These are phyloP conservation scores for Dugesia japonica DNA, from an alignment of 2,888 invertebrate species.

Conservation along the genomic window DNA sequence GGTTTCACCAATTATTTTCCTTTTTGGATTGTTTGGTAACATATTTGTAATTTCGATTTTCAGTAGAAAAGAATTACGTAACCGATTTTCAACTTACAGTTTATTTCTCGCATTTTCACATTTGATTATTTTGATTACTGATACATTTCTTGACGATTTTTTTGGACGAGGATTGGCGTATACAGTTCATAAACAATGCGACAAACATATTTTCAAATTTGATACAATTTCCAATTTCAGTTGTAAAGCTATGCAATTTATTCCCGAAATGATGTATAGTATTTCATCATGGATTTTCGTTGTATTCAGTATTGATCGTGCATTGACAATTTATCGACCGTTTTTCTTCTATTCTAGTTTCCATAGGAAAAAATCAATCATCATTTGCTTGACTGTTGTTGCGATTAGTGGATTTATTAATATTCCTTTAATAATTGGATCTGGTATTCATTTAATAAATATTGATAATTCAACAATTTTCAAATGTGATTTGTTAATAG, in stretches of 20 bases:
- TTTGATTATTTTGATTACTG: constrained; percentile 28
- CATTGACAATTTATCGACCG: constrained; percentile 31
- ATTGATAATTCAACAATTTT: not conserved
- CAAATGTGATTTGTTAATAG: constrained; percentile 4
- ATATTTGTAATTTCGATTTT: constrained; percentile 29
- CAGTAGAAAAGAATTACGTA: not conserved
- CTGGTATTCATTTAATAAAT: not conserved
- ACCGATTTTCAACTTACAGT: constrained; percentile 32
- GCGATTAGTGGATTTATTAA: constrained; percentile 12
- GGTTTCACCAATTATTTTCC: constrained; percentile 29
- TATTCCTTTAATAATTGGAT: constrained; percentile 25
- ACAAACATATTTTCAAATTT: constrained; percentile 12
- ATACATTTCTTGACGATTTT: constrained; percentile 35
- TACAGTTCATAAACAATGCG: not conserved
- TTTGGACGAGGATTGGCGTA: constrained; percentile 33
- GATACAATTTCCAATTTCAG: constrained; percentile 29
- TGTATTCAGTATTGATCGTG: constrained; percentile 30
- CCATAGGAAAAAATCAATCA: constrained; percentile 17
- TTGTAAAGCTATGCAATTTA: constrained; percentile 35
- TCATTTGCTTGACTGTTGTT: constrained; percentile 13
- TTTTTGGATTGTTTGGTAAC: constrained; percentile 31
- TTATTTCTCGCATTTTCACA: constrained; percentile 31
- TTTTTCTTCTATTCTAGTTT: constrained; percentile 30
- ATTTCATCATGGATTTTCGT: constrained; percentile 33
- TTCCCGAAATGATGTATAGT: constrained; percentile 31